Evolutionary conservation across 2,888 invertebrate species (phyloP).

Genomic region (Limnephilus rhombicus): DNA sequence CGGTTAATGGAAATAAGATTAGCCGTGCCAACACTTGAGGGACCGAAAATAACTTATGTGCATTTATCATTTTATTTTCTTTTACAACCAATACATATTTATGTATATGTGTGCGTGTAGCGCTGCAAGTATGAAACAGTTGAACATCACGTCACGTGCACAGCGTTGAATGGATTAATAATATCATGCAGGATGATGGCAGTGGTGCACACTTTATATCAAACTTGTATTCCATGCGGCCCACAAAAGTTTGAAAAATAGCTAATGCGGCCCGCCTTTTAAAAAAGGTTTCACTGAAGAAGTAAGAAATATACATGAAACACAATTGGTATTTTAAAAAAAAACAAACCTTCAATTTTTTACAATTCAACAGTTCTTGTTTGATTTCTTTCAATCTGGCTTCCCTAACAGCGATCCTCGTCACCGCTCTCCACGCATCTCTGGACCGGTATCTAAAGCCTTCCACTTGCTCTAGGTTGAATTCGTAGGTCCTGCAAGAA

Average conservation of each 20-base stretch:
- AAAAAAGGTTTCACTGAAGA: no score
- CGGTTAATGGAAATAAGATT: not conserved
- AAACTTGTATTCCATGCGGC: no score
- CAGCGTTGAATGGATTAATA: no score
- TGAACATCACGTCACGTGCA: not conserved
- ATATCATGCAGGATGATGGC: no score
- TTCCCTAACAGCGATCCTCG: constrained; percentile 94
- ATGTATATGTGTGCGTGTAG: not conserved
- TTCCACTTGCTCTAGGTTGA: constrained; percentile 96
- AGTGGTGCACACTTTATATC: no score
- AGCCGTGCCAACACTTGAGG: no score
- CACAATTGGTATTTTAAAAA: not conserved
- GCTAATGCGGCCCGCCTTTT: no score
- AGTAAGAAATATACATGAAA: not conserved
- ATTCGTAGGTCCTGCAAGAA: constrained; percentile 89
- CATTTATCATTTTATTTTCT: not conserved
- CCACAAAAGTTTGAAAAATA: no score
- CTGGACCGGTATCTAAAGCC: constrained; percentile 96
- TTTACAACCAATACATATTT: not conserved
- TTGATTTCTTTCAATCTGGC: constrained; percentile 97
- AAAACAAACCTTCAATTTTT: constrained; percentile 88
- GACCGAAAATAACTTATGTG: no score
- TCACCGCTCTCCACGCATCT: constrained; percentile 97
- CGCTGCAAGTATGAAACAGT: not conserved
- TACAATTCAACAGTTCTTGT: constrained; percentile 93